Conservation (phyloP, 1,140 invertebrate genomes). For the Scaptomyza hsui region DNA sequence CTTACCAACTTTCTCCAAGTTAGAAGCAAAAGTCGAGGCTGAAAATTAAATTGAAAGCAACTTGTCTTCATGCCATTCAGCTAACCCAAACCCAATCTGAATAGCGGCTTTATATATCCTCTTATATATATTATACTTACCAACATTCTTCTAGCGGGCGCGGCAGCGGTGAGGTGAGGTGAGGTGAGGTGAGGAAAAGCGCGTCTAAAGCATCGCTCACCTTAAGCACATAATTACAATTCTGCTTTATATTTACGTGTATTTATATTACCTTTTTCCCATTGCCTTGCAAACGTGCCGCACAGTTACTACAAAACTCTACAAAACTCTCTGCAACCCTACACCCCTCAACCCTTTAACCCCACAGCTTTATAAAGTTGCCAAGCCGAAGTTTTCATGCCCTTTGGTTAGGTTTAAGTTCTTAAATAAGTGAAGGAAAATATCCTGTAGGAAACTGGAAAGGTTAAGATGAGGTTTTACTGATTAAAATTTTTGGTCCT, state of each 20-base stretch:
- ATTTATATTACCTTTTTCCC: conserved; percentile 79
- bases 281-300: conserved; percentile 18
- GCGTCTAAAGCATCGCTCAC: conserved; percentile 63
- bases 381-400: not conserved
- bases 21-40: conserved; percentile 44
- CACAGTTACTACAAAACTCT: not conserved
- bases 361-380: not conserved
- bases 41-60: conserved; percentile 73
- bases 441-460: too few species aligned
- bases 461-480: too few species aligned
- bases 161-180: too few species aligned
- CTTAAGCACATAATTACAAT: conserved; percentile 82
- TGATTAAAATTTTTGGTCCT: too few species aligned
- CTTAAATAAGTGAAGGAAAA: not conserved
- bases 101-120: conserved; percentile 6
- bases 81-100: conserved; percentile 6
- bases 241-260: conserved; percentile 79
- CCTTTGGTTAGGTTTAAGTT: not conserved
- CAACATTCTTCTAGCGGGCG: not conserved
- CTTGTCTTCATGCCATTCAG: conserved; percentile 69
- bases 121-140: conserved; percentile 5
- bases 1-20: too few species aligned
- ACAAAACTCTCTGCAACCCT: not conserved
- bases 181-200: conserved; percentile 3
- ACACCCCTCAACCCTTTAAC: too few species aligned